phyloP scores from a whole-genome alignment of 1,140 invertebrate species.

The Heterodera carotae region DNA sequence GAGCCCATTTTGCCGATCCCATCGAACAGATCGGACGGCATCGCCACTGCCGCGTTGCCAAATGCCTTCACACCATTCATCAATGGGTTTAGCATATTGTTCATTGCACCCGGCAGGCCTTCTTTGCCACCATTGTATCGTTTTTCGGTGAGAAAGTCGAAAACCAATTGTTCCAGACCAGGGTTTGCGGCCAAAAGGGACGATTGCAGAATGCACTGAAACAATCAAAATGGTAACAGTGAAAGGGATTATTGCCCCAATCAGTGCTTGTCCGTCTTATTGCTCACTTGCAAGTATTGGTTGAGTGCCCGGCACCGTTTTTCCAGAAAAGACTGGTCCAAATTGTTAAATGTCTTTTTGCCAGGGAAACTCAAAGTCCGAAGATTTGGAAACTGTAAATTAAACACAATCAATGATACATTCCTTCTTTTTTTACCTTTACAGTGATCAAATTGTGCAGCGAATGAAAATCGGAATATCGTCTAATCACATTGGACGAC shows the following conservation, averaged over 20 bases:
- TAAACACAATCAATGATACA: not conserved
- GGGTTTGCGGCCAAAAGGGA: slow-evolving; percentile 72
- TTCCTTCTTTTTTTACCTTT: slow-evolving; percentile 67
- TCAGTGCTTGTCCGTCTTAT: not conserved
- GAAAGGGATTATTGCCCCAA: not conserved
- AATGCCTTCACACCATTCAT: slow-evolving; percentile 57
- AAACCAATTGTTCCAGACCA: slow-evolving; percentile 74
- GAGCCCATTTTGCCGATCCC: slow-evolving; percentile 56
- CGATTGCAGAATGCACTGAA: slow-evolving; percentile 69
- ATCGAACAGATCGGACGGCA: slow-evolving; percentile 60
- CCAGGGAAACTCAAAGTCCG: slow-evolving; percentile 81
- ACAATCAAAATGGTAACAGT: not conserved
- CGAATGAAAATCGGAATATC: slow-evolving; percentile 89
- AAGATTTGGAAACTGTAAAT: slow-evolving; percentile 76
- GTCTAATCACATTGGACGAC: slow-evolving; percentile 72
- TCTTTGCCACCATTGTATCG: slow-evolving; percentile 74
- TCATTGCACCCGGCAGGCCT: slow-evolving; percentile 58
- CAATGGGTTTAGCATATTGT: slow-evolving; percentile 55
- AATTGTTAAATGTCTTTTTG: slow-evolving; percentile 91
- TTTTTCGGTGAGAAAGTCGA: slow-evolving; percentile 78
- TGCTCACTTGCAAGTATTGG: slow-evolving; percentile 74
- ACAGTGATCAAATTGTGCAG: slow-evolving; percentile 71
- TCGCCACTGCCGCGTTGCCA: slow-evolving; percentile 57
- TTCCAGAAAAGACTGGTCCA: slow-evolving; percentile 82
- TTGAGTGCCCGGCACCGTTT: slow-evolving; percentile 82